These are phyloP conservation scores for Pygoscelis antarcticus DNA, from an alignment of 2,113 vertebrate species.

Conservation along the genomic window DNA sequence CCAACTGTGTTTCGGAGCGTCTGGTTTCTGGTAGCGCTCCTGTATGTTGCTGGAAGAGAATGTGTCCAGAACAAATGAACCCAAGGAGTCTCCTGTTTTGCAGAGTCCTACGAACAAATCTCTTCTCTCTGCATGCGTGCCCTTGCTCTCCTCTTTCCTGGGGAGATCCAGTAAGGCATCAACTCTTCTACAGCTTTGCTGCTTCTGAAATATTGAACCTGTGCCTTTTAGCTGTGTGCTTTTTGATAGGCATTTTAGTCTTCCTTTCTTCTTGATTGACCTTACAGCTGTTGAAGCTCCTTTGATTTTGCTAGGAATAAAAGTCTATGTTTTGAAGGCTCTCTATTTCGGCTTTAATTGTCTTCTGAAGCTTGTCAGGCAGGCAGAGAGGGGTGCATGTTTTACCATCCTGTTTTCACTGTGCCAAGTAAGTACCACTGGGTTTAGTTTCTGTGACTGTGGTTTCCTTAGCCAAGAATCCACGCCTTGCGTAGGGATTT, in stretches of 20 bases:
- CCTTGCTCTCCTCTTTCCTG: neutral
- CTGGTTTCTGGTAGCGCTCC: neutral
- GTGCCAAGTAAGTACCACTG: accelerated
- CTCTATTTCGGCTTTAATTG: neutral
- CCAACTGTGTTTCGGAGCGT: neutral
- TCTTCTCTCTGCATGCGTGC: accelerated
- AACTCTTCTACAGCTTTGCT: neutral
- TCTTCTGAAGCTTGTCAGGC: neutral
- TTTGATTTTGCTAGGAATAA: neutral
- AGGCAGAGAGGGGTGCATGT: neutral
- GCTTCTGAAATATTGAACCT: neutral
- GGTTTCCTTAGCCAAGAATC: neutral
- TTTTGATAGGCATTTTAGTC: neutral
- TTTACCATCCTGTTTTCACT: neutral
- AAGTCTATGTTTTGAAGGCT: neutral
- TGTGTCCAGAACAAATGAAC: neutral
- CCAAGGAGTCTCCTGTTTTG: neutral
- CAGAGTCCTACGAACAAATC: accelerated
- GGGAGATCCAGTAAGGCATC: neutral
- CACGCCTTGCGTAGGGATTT: neutral
- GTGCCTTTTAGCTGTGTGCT: neutral
- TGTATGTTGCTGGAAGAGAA: neutral
- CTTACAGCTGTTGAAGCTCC: neutral
- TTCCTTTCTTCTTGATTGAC: neutral
- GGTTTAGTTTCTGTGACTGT: neutral